Percentiles rank a stretch among this genome's conserved stretches.
phyloP scores from a whole-genome alignment of 1,140 invertebrate species.

The Papilio machaon region DNA sequence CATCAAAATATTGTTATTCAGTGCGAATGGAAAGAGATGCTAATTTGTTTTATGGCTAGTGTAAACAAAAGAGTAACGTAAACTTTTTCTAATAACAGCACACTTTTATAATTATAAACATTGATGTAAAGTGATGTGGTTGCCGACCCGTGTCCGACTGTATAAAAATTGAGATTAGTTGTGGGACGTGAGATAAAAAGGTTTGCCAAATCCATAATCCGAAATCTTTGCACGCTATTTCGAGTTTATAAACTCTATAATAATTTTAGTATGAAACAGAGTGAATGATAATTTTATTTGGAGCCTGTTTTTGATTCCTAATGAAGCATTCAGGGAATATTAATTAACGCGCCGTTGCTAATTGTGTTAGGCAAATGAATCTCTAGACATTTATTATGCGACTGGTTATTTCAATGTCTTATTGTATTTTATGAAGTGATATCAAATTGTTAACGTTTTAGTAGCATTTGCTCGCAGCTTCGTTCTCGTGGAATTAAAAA shows the following conservation, averaged over 20 bases:
- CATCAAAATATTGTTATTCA: no score
- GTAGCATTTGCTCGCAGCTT: background rate
- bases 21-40: background rate
- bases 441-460: background rate
- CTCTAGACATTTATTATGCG: background rate
- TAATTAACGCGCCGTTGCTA: background rate
- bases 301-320: background rate
- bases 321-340: constrained; percentile 8
- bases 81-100: background rate
- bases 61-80: background rate
- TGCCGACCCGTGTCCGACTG: background rate
- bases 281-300: background rate
- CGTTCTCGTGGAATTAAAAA: no score
- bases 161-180: background rate
- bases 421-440: background rate
- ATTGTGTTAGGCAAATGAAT: constrained; percentile 14
- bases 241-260: background rate
- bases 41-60: background rate
- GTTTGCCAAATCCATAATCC: background rate
- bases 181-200: no score
- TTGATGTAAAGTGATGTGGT: background rate
- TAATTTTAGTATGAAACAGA: background rate
- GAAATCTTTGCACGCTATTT: background rate
- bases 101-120: background rate
- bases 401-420: background rate